Percentiles rank a stretch among this genome's conserved stretches.
phyloP scores from a whole-genome alignment of 2,113 vertebrate species.

The Toxotes jaculatrix region DNA sequence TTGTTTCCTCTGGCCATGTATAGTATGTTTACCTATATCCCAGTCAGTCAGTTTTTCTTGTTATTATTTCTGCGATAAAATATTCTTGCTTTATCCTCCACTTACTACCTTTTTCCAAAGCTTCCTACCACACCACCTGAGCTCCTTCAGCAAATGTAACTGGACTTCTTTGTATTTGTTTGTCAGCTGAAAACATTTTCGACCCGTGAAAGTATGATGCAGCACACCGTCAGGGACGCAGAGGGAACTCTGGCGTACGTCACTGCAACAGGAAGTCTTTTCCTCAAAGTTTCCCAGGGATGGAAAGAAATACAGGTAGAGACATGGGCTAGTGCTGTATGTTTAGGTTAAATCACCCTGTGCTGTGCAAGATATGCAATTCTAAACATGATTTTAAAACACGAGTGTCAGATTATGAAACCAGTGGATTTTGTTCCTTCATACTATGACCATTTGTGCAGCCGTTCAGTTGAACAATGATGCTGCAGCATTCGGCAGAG shows the following conservation, averaged over 20 bases:
- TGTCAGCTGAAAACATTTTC: constrained; percentile 84
- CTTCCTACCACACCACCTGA: not conserved
- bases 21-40: not conserved
- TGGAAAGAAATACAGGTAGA: constrained; percentile 95
- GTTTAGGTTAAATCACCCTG: not conserved
- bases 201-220: constrained; percentile 87
- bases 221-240: constrained; percentile 84
- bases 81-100: not conserved
- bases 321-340: not conserved
- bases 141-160: not conserved
- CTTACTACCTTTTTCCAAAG: not conserved
- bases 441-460: not conserved
- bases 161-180: constrained; percentile 1
- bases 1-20: not conserved
- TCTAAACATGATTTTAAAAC: not conserved
- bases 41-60: too few species aligned
- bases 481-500: not conserved
- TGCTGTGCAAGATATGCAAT: not conserved
- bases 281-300: constrained; percentile 90
- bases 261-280: constrained; percentile 87
- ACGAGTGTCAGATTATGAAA: not conserved
- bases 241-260: constrained; percentile 90
- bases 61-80: not conserved
- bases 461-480: not conserved
- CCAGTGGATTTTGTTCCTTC: too few species aligned